Percentiles rank a stretch among this genome's conserved stretches.
Conservation (phyloP, 1,140 invertebrate genomes). For the Phymorhynchus buccinoides region DNA sequence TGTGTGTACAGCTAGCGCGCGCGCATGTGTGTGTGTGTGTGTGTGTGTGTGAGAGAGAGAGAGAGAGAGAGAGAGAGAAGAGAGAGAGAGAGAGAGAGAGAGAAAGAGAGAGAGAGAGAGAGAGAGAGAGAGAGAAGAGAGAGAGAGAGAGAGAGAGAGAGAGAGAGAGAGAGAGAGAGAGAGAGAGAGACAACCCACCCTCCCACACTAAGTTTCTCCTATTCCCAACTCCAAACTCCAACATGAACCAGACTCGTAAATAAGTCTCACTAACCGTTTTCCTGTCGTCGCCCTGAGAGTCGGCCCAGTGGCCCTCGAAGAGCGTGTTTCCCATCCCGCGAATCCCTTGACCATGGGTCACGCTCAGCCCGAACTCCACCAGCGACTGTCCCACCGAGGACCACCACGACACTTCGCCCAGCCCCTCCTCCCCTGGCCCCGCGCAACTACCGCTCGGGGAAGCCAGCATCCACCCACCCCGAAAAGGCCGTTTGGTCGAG, state of each 20-base stretch:
- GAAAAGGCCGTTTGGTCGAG: not conserved
- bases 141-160: not conserved
- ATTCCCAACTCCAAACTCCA: no score
- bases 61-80: constrained; percentile 11
- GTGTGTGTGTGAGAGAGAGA: not conserved
- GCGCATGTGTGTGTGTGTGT: no score
- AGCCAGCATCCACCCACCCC: constrained; percentile 11
- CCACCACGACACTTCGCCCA: constrained; percentile 31
- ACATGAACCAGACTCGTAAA: no score
- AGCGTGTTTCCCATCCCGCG: constrained; percentile 39
- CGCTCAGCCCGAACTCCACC: constrained; percentile 23
- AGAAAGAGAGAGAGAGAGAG: not conserved
- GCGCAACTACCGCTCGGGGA: not conserved
- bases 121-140: not conserved
- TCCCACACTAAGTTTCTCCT: no score
- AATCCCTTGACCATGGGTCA: constrained; percentile 28
- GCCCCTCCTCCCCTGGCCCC: constrained; percentile 4
- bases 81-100: constrained; percentile 1
- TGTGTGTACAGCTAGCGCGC: not conserved
- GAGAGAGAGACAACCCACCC: no score
- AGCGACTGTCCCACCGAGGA: constrained; percentile 24
- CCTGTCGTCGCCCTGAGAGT: not conserved
- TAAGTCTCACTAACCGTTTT: no score
- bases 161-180: no score
- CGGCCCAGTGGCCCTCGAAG: constrained; percentile 9